Conservation (phyloP, 2,888 invertebrate species). For the Microchrysa polita region DNA sequence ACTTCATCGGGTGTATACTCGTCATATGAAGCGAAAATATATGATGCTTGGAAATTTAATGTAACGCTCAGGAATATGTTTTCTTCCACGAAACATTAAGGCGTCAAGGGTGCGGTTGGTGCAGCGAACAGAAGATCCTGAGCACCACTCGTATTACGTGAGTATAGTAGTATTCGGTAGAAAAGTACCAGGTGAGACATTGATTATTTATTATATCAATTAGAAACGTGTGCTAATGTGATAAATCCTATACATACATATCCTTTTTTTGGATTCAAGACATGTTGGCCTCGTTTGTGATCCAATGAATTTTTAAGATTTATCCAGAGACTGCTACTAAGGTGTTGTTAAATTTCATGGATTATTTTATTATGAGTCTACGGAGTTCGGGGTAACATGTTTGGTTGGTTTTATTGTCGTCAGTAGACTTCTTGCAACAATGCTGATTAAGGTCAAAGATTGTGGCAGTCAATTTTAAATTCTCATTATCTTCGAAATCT, state of each 20-base stretch:
- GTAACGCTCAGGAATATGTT: conserved; percentile 29
- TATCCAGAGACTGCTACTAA: background rate
- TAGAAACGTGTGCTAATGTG: conserved; percentile 29
- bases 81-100: background rate
- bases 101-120: background rate
- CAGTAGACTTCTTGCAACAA: too few relatives aligned
- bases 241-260: background rate
- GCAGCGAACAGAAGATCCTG: background rate
- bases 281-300: conserved; percentile 22
- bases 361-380: too few relatives aligned
- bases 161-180: too few relatives aligned
- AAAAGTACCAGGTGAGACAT: conserved; percentile 14
- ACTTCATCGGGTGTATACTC: too few relatives aligned
- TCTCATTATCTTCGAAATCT: too few relatives aligned
- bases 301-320: conserved; percentile 21
- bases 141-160: background rate
- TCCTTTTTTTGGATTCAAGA: too few relatives aligned
- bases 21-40: conserved; percentile 2
- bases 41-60: conserved; percentile 37
- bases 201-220: conserved; percentile 39
- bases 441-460: too few relatives aligned
- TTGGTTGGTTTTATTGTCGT: too few relatives aligned
- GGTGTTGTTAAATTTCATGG: conserved; percentile 5
- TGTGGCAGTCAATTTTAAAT: too few relatives aligned
- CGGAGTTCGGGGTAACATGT: too few relatives aligned